Base-by-base conservation (phyloP, 92 coral and sea anemone genomes). In the Phenganax subtilis region DNA sequence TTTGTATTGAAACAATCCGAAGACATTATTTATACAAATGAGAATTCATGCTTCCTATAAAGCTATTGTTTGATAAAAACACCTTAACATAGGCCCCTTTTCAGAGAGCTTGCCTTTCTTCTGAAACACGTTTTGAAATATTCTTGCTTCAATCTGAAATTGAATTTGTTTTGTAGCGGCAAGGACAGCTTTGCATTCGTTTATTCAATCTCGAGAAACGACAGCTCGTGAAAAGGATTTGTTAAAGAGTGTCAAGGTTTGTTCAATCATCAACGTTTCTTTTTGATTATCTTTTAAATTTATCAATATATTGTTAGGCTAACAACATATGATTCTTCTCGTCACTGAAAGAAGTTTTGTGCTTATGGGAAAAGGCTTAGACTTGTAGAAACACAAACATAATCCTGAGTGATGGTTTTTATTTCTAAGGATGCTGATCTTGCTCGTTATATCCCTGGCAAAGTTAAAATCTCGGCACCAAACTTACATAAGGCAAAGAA, bases 391-490 rank as follows among this genome's bases (percentile, higher is more conserved):
- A 51, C 15, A 3, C 29, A 4, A 0, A 30, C 30, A 11, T 1
- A 16, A 14, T 37, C 14, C 20, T 59, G 7, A 3, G 17, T 55
- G 7, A 0, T 64, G 3, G 5, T 25, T 66, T 69, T 55, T 54
- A 75, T 7, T 54, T 31, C 83, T 56, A 82, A 94, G 98, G 98
- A 94, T 83, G 90, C 88, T 31, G 98, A 94, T 77, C 88, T 94
- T 6, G 90, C 98, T 0, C 88, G 97, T 57, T 88, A 90, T 77
- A 90, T 94, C 28, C 98, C 98, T 31, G 98, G 98, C 30, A 91
- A 92, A 82, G 98, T 94, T 12, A 94, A 94, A 84, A 92, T 94
- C 62, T 94, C 98, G 10, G 98, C 98, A 55, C 98, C 98, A 7
- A 90, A 94, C 77, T 88, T 94, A 59, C 97, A 89, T 55, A 94